Evolutionary conservation across 2,888 invertebrate species (phyloP), one percentile per base, ranked within the genome.

Genomic region (Hyalella azteca): DNA sequence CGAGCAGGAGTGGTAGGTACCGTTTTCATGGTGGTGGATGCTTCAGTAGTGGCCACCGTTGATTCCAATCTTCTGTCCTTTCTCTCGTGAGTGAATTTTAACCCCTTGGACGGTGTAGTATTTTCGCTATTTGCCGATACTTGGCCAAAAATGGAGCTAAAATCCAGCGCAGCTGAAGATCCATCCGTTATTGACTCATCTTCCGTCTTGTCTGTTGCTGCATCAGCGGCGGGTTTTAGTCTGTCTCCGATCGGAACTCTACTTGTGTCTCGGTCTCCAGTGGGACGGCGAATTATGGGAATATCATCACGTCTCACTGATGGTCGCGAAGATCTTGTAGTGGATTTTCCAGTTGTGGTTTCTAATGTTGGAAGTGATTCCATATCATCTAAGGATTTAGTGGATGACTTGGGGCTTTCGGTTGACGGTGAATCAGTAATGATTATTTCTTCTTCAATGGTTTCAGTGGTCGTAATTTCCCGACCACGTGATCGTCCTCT

Each of bases 271-370:
- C 81, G 78, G 4, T 45, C 49, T 50, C 39, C 73, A 19, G 78
- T 73, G n/a, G 83, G 84, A 1, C 84, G 81, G 4, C 84, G 59
- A 22, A 84, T 79, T 19, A 84, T 82, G 13, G 84, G 84, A 39
- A 84, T 84, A 50, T 84, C 84, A 76, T 84, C 84, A 29, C 84
- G 36, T 11, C 84, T 73, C 29, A 84, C 22, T 26, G 81, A 59
- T 9, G 75, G 79, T 50, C 84, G 60, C 2, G 82, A 77, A 22
- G 82, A 78, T 54, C 80, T 60, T 15, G 83, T 81, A 9, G 79
- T 78, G 0, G 49, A 60, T 29, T 79, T 80, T 5, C 40, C 76
- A 22, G 80, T 78, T 11, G 83, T 81, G 4, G 81, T 81, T 19
- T 81, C 78, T 3, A 77, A 40, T 11, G 81, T 75, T 19, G 50